Evolutionary conservation across 1,140 invertebrate species (phyloP).

Genomic region (Brachionus rubens): DNA sequence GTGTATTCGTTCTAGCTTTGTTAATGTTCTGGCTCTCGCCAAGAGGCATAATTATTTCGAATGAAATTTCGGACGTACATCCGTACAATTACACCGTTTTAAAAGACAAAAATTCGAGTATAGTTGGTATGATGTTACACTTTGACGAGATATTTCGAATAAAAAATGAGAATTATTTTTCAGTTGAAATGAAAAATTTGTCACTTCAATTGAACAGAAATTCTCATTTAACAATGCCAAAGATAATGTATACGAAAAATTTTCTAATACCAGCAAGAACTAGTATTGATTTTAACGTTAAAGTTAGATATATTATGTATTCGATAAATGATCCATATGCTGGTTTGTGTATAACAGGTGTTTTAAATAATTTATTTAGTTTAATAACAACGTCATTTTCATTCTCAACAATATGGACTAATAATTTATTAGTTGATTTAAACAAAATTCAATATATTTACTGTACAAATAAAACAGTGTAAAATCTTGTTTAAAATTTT

Average conservation of each 20-base stretch:
- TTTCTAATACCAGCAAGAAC: not conserved
- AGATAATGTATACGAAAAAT: not conserved
- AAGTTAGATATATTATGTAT: conserved; percentile 37
- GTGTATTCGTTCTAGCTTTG: not conserved
- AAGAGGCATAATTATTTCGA: not conserved
- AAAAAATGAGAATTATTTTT: conserved; percentile 33
- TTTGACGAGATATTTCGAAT: conserved; percentile 22
- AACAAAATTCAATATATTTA: conserved; percentile 42
- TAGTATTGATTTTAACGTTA: conserved; percentile 3
- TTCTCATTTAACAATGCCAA: conserved; percentile 12
- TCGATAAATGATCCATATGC: conserved; percentile 33
- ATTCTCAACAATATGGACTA: conserved; percentile 25
- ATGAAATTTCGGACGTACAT: not conserved
- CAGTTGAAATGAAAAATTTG: conserved; percentile 37
- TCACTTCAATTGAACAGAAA: conserved; percentile 22
- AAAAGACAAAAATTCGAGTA: not conserved
- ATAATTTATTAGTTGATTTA: not conserved
- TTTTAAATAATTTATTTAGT: conserved; percentile 28
- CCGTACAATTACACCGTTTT: conserved; percentile 3
- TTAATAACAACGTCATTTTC: conserved; percentile 21
- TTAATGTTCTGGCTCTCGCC: conserved; percentile 14
- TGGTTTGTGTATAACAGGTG: conserved; percentile 12
- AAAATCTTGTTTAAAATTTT: not conserved
- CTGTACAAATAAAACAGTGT: conserved; percentile 19
- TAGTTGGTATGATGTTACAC: conserved; percentile 17